Evolutionary conservation across 2,797 vertebrate genomes (phyloP).

Genomic region (Syngnathus rostellatus): DNA sequence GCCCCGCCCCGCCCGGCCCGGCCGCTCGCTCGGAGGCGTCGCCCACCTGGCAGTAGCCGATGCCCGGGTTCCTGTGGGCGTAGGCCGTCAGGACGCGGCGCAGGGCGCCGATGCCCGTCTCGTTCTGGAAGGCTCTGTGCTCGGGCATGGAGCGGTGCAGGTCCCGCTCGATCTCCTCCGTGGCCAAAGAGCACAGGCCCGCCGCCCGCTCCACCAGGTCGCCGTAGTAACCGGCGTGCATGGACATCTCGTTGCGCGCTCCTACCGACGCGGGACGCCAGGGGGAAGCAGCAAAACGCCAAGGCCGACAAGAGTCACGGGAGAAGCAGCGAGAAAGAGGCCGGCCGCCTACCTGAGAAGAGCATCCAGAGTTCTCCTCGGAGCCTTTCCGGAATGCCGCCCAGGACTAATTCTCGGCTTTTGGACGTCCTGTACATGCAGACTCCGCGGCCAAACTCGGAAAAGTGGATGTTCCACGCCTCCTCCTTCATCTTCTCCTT

Average conservation of each 20-base stretch:
- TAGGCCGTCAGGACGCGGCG: conserved; percentile 93
- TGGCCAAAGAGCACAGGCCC: conserved; percentile 83
- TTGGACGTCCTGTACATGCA: conserved; percentile 95
- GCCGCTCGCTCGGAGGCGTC: no score
- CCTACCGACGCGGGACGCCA: conserved; percentile 57
- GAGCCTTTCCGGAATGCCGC: conserved; percentile 86
- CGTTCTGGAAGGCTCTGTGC: conserved; percentile 94
- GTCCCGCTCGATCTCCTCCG: conserved; percentile 95
- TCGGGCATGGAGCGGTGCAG: conserved; percentile 98
- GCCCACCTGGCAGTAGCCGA: conserved; percentile 91
- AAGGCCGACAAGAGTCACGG: no score
- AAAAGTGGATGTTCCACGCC: conserved; percentile 96
- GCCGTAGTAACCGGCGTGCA: conserved; percentile 85
- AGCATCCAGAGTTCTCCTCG: conserved; percentile 93
- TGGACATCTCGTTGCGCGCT: conserved; percentile 89
- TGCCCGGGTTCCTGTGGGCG: conserved; percentile 90
- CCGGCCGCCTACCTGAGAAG: conserved; percentile 78
- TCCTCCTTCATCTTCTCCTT: conserved; percentile 97
- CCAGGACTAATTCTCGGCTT: conserved; percentile 84
- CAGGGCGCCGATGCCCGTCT: conserved; percentile 87
- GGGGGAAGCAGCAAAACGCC: background rate
- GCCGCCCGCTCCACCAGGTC: conserved; percentile 84
- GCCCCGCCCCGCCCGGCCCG: no score
- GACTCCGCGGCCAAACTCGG: conserved; percentile 90
- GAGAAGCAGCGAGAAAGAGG: background rate